phyloP scores from a whole-genome alignment of 2,797 vertebrate genomes.

The Arrhamphus sclerolepis region DNA sequence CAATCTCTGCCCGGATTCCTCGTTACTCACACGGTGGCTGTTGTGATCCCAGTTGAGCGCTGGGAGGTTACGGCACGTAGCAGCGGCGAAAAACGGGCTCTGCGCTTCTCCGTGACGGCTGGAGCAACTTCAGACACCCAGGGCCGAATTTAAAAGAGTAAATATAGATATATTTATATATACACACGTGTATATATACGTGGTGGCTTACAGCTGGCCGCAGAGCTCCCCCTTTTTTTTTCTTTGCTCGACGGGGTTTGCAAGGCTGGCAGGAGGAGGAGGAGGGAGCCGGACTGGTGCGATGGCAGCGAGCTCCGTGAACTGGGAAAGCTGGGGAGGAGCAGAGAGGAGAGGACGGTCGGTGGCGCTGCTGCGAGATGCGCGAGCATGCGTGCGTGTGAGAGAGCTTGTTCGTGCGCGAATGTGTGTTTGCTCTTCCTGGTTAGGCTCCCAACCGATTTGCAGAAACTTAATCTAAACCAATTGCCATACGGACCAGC shows the following conservation, averaged over 20 bases:
- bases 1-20: constrained; percentile 46
- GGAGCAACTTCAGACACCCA: constrained; percentile 70
- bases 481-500: constrained; percentile 57
- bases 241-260: constrained; percentile 22
- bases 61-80: constrained; percentile 56
- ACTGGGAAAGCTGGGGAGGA: constrained; percentile 74
- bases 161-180: too few relatives aligned
- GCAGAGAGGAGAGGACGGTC: constrained; percentile 61
- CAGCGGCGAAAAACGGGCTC: constrained; percentile 60
- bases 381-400: background rate
- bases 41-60: constrained; percentile 33
- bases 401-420: constrained; percentile 6
- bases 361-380: constrained; percentile 61
- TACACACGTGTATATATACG: too few relatives aligned
- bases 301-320: constrained; percentile 68
- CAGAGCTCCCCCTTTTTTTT: constrained; percentile 47
- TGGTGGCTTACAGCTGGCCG: constrained; percentile 68
- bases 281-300: constrained; percentile 64
- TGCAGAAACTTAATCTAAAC: constrained; percentile 73
- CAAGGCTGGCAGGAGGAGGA: constrained; percentile 6
- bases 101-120: constrained; percentile 60
- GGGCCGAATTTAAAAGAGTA: constrained; percentile 30
- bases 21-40: constrained; percentile 42
- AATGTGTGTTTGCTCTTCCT: constrained; percentile 69
- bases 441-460: constrained; percentile 69